Conservation (phyloP, 2,797 vertebrate genomes). For the Crypturellus tataupa region DNA sequence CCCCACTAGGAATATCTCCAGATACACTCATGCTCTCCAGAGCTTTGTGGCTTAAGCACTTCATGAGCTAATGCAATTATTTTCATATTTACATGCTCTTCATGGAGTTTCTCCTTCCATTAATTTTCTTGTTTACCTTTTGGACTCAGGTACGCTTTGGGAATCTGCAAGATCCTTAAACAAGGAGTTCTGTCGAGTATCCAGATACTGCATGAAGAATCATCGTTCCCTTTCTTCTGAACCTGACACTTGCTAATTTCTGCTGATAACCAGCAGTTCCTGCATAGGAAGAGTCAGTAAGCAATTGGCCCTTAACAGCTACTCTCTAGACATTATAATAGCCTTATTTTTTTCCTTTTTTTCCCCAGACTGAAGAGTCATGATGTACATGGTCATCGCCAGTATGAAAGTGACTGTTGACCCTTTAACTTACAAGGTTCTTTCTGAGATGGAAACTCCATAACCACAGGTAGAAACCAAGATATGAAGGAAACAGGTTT, state of each 20-base stretch:
- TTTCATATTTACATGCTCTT: neutral
- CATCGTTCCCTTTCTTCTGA: neutral
- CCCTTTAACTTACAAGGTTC: neutral
- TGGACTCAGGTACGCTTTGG: neutral
- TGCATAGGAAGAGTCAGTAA: neutral
- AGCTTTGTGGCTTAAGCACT: neutral
- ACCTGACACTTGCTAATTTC: neutral
- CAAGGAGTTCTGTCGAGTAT: neutral
- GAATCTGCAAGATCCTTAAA: accelerated
- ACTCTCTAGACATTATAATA: neutral
- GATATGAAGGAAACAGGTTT: neutral
- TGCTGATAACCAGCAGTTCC: neutral
- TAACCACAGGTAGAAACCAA: neutral
- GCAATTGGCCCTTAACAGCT: neutral
- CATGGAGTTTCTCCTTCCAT: neutral
- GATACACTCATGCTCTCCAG: neutral
- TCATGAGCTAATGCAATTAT: neutral
- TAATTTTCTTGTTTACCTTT: neutral
- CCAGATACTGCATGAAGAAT: neutral
- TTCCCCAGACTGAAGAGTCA: neutral
- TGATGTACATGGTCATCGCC: neutral
- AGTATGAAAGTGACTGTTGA: neutral
- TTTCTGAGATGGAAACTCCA: neutral
- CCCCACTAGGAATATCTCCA: neutral
- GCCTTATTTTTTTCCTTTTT: neutral